Percentiles rank a stretch among this genome's conserved stretches.
These are phyloP conservation scores for Tichodroma muraria DNA, from an alignment of 2,113 vertebrate genomes.

Conservation along the genomic window DNA sequence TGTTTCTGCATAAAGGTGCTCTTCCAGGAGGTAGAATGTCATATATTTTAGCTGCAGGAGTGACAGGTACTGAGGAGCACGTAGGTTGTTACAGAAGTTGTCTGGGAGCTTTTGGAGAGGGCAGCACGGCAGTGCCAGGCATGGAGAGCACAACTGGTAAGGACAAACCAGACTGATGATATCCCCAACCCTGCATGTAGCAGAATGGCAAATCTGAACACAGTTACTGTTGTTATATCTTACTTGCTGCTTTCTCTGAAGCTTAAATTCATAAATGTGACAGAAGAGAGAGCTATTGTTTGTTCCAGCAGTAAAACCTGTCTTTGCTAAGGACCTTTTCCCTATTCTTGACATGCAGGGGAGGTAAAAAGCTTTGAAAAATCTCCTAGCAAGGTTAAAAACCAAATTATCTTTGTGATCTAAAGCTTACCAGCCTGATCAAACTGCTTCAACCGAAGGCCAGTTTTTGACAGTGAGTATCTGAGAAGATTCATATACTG, in stretches of 20 bases:
- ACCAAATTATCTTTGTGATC: neutral
- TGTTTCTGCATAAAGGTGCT: neutral
- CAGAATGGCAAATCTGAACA: neutral
- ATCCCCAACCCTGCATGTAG: neutral
- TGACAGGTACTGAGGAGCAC: neutral
- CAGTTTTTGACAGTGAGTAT: neutral
- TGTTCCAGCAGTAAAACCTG: neutral
- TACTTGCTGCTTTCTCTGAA: constrained; percentile 31
- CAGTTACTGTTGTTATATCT: neutral
- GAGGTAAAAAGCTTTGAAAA: constrained; percentile 42
- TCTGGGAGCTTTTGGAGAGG: neutral
- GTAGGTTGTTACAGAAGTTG: neutral
- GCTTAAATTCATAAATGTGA: neutral
- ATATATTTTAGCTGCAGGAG: neutral
- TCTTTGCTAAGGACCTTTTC: constrained; percentile 8
- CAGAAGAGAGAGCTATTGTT: constrained; percentile 36
- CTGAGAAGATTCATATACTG: neutral
- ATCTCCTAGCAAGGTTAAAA: constrained; percentile 2
- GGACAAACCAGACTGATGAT: neutral
- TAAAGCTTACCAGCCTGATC: neutral
- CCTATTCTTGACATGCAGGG: neutral
- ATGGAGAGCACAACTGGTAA: neutral
- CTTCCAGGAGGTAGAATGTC: neutral
- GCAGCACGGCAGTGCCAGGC: neutral
- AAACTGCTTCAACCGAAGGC: neutral